Evolutionary conservation across 2,888 invertebrate genomes (phyloP), one percentile per base, ranked within the genome.

Genomic region (Anarsia innoxiella): DNA sequence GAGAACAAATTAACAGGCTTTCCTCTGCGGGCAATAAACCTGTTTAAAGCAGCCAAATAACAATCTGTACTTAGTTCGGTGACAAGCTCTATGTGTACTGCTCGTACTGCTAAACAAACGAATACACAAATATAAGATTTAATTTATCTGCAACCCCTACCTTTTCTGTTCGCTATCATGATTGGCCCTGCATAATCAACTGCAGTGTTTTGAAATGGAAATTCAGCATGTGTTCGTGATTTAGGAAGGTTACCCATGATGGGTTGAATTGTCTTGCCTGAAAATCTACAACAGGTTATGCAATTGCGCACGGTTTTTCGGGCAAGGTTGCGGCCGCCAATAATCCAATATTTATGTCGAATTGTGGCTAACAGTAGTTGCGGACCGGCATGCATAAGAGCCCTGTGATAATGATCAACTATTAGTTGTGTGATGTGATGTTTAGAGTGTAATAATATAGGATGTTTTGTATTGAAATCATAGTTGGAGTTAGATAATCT

Each of bases 121-220:
- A 51, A 55, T 4, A 52, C 23, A 34, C 47, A 52, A 15, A 51
- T 37, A 25, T 48, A 49, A 4, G 44, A 31, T 30, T 50, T 48
- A 0, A 38, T 37, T 9, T 42, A 13, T 25, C 31, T 43, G 28
- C 45, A 30, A n/a, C 48, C 49, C 38, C 50, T 42, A 34, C 52
- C 48, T 27, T 48, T 48, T 31, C 38, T 36, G 39, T 42, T 36
- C 12, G 42, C 36, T 39, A 49, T 46, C 42, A 46, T 8, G 2
- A 51, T 37, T 23, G 51, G 51, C 4, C 49, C 48, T 4, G 52
- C 48, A 26, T 48, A 46, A 34, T 49, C 46, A 13, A 44, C 40
- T 5, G 41, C 44, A n/a, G 45, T 45, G 15, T 46, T 42, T 0
- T 13, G 12, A 25, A 49, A 51, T 6, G 44, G 40, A 31, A 36